Base-by-base conservation (phyloP, 1,140 invertebrate genomes). In the Drusus annulatus region DNA sequence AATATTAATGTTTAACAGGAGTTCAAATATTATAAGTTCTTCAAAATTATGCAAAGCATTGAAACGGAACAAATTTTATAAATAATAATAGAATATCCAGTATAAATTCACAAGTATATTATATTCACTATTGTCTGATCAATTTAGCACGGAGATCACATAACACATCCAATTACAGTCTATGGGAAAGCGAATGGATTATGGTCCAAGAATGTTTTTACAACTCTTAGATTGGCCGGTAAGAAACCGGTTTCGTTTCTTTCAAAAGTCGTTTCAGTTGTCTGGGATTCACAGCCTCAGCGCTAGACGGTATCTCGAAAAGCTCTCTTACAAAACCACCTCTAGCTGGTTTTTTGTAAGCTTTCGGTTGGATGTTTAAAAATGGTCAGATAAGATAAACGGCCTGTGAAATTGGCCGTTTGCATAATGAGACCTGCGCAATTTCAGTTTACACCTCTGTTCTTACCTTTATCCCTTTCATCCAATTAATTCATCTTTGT, bases 391-490 rank as follows among this genome's bases (percentile, higher is more conserved):
- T 50, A 21, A 69, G 65, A 69, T 50, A 45, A 69, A 69, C 65
- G 36, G 3, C n/a, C 65, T 69, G 65, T 23, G 65, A 69, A 69
- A 69, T 69, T 69, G 65, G 36, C 31, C 65, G 65, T 69, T 69
- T 69, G 65, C 65, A 69, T 69, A 69, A 69, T 69, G 65, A 17
- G 65, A 45, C 65, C 7, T 19, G 65, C 15, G 17, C 65, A 50
- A 69, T 45, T 45, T 69, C 5, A 69, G 15, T 50, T 69, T 45
- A 45, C 65, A 19, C 28, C 28, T 50, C 2, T 13, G 36, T 45
- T 45, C 36, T 7, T 45, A 13, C 8, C 2, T 45, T 45, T 8
- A 45, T 0, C 8, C 36, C 10, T 45, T 45, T 45, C 13, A 45
- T 10, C 10, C 36, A 1, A 10, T 45, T 45, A 45, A 45, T 45